phyloP scores from a whole-genome alignment of 1,140 invertebrate genomes.

The Papilio helenus region DNA sequence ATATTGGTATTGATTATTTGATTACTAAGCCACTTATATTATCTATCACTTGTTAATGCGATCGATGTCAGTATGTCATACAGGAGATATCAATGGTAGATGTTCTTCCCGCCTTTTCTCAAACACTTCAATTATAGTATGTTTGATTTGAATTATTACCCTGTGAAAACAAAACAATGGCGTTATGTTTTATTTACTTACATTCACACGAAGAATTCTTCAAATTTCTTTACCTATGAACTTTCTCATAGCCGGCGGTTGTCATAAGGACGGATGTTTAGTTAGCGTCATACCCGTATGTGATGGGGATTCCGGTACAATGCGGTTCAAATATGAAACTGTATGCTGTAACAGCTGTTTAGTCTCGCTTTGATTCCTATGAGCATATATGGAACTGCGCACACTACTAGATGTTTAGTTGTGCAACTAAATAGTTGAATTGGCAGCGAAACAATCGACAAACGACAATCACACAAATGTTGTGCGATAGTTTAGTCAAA shows the following conservation, averaged over 20 bases:
- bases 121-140: too few species aligned
- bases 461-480: too few species aligned
- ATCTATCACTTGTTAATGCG: neutral
- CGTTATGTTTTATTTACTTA: neutral
- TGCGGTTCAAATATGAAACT: neutral
- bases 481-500: too few species aligned
- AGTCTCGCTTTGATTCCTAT: too few species aligned
- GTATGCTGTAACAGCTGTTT: too few species aligned
- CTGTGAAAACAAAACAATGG: neutral
- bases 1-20: too few species aligned
- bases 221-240: neutral
- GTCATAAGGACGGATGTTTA: constrained; percentile 11
- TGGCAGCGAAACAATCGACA: too few species aligned
- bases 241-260: neutral
- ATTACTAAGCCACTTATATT: too few species aligned
- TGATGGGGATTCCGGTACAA: neutral
- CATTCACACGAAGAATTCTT: neutral
- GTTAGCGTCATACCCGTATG: neutral
- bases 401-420: too few species aligned
- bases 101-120: neutral
- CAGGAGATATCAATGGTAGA: neutral
- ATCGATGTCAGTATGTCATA: neutral
- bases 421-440: too few species aligned
- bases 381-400: too few species aligned
- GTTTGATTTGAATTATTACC: too few species aligned